A percentile compares a stretch with the other conserved stretches of the same genome.
Evolutionary conservation across 2,797 vertebrate species (phyloP).

Genomic region (Enteromius treurensis): DNA sequence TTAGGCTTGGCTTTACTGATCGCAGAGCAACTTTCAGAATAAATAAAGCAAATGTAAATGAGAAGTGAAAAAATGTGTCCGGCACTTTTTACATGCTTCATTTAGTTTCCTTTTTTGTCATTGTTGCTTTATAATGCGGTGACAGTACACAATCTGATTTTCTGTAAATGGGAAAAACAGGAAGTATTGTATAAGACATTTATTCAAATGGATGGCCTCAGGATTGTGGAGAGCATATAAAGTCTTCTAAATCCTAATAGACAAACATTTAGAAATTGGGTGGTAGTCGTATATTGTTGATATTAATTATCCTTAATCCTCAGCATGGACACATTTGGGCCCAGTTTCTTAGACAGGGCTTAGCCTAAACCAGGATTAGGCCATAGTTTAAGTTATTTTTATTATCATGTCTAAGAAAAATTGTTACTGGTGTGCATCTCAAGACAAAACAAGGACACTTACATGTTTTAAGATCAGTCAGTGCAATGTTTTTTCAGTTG

Average conservation of each 20-base stretch:
- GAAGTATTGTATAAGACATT: neutral
- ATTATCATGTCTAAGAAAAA: no score
- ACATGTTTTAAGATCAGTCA: no score
- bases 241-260: neutral
- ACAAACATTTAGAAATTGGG: neutral
- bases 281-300: neutral
- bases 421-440: no score
- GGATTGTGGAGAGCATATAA: neutral
- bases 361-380: no score
- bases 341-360: no score
- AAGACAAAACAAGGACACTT: no score
- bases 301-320: neutral
- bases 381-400: no score
- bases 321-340: no score
- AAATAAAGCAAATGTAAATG: neutral
- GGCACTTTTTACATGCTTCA: neutral
- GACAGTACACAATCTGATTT: neutral
- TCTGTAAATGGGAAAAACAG: constrained; percentile 8
- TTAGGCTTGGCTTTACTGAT: constrained; percentile 45
- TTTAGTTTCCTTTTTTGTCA: neutral
- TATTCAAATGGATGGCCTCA: neutral
- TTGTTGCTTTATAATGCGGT: neutral
- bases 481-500: no score
- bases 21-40: constrained; percentile 12
- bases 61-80: neutral